phyloP scores from a whole-genome alignment of 2,113 vertebrate species.

The Cervus canadensis region DNA sequence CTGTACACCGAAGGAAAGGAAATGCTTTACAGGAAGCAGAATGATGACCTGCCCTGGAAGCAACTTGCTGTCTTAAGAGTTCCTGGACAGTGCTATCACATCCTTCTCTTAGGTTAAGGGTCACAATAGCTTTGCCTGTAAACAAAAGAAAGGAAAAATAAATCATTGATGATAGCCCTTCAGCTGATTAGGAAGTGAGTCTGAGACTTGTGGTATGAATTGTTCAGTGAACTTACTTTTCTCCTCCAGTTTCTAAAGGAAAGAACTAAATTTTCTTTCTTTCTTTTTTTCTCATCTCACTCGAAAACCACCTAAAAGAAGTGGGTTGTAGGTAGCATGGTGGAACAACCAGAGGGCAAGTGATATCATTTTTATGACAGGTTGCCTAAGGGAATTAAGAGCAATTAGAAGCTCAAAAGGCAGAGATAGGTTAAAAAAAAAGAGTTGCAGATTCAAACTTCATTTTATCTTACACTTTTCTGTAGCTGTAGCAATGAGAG shows the following conservation, averaged over 20 bases:
- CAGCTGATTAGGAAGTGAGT: background rate
- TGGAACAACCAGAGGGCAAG: background rate
- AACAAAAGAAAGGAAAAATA: background rate
- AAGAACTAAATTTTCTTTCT: background rate
- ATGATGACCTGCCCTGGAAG: too few species aligned
- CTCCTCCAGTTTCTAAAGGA: background rate
- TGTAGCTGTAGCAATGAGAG: background rate
- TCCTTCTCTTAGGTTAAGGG: background rate
- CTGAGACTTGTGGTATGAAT: background rate
- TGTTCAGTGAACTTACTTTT: background rate
- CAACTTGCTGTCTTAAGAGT: background rate
- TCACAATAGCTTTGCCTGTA: background rate
- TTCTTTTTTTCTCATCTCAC: background rate
- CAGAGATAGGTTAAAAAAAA: background rate
- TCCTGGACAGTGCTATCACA: accelerated
- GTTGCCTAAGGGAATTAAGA: background rate
- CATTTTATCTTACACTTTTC: background rate
- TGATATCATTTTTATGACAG: background rate
- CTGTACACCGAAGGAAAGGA: background rate
- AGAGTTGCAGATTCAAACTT: background rate
- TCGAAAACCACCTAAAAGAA: background rate
- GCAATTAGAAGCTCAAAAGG: background rate
- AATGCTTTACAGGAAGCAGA: too few species aligned
- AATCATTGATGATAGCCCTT: background rate
- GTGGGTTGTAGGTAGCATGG: accelerated